Evolutionary conservation across 1,140 invertebrate genomes (phyloP).

Genomic region (Lasioglossum albipes): DNA sequence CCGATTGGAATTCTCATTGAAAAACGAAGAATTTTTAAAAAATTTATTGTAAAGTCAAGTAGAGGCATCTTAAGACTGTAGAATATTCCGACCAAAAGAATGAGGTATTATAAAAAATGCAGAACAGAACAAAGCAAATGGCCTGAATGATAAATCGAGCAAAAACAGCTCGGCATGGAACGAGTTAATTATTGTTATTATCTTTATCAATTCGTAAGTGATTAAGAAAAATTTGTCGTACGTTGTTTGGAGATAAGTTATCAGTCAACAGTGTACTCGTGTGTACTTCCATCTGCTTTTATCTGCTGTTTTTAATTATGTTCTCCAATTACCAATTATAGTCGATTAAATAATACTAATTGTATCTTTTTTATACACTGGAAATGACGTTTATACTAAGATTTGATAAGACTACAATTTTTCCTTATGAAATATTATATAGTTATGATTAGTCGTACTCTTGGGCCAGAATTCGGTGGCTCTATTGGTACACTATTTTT

Average conservation of each 20-base stretch:
- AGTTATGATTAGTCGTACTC: constrained; percentile 98
- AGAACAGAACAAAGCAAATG: no score
- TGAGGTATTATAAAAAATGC: no score
- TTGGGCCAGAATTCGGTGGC: constrained; percentile 98
- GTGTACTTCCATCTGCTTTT: background rate
- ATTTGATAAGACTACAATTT: constrained; percentile 12
- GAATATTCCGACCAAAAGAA: no score
- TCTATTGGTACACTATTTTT: constrained; percentile 98
- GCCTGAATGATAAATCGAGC: no score
- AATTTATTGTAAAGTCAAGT: no score
- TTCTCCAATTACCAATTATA: no score
- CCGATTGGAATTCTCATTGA: no score
- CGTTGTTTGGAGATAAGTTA: constrained; percentile 38
- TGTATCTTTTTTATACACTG: background rate
- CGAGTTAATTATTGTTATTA: no score
- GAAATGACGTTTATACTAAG: background rate
- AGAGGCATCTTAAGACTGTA: no score
- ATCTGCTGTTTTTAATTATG: no score
- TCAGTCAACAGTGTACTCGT: background rate
- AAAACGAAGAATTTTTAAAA: no score
- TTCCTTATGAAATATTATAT: constrained; percentile 68
- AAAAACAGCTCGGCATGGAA: no score
- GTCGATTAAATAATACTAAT: background rate
- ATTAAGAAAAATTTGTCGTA: background rate
- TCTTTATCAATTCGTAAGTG: constrained; percentile 2